A percentile compares a stretch with the other conserved stretches of the same genome.
Conservation (phyloP, 2,113 vertebrate genomes). For the Sceloporus undulatus region DNA sequence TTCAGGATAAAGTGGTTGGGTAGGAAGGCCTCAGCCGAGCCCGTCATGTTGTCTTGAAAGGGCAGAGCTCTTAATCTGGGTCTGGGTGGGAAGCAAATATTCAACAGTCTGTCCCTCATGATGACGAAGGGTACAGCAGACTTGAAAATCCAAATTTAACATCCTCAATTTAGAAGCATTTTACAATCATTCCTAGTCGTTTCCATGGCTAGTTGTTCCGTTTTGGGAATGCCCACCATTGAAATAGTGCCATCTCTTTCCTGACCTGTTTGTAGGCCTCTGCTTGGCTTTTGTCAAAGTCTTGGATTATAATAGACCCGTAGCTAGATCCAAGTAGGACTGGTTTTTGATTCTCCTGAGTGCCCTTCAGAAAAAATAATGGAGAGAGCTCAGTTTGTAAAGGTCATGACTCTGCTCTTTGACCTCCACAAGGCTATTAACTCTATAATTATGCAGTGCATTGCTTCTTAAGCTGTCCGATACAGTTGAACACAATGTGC, state of each 20-base stretch:
- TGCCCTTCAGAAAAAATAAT: neutral
- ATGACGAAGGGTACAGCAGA: neutral
- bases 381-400: no score
- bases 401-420: neutral
- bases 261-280: neutral
- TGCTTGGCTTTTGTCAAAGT: neutral
- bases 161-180: neutral
- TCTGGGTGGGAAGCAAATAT: neutral
- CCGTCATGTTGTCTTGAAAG: neutral
- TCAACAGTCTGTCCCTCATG: neutral
- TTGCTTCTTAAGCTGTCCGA: no score
- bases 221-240: neutral
- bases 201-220: neutral
- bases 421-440: neutral
- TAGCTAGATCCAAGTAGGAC: neutral
- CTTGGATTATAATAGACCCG: no score
- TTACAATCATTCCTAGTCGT: neutral
- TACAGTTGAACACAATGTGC: no score
- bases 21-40: conserved; percentile 1
- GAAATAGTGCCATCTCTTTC: neutral
- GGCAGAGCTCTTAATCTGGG: neutral
- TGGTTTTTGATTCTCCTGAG: neutral
- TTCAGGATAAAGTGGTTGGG: conserved; percentile 50
- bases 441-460: no score
- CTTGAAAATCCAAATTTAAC: neutral